phyloP scores from a whole-genome alignment of 1,140 invertebrate genomes.

The Lepidurus packardi region DNA sequence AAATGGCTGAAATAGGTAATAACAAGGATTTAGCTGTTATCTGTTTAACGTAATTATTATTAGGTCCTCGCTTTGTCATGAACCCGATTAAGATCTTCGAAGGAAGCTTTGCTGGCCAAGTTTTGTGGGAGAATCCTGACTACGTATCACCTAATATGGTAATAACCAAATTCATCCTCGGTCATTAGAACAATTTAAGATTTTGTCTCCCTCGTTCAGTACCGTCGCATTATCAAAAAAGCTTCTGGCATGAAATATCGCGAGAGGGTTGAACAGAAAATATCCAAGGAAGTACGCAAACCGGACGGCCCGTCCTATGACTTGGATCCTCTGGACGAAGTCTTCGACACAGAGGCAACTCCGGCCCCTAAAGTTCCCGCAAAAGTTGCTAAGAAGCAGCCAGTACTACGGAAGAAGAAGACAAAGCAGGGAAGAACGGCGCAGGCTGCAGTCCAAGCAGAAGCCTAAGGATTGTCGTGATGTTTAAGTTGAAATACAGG shows the following conservation, averaged over 20 bases:
- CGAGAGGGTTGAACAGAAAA: constrained; percentile 69
- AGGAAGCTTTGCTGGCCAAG: constrained; percentile 85
- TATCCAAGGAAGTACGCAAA: constrained; percentile 59
- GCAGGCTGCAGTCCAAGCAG: background rate
- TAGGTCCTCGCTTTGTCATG: constrained; percentile 86
- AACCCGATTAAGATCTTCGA: constrained; percentile 92
- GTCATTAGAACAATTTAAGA: constrained; percentile 24
- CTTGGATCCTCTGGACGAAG: constrained; percentile 55
- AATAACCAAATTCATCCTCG: constrained; percentile 37
- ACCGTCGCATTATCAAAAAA: constrained; percentile 61
- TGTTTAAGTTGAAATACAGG: constrained; percentile 3
- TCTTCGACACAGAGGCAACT: background rate
- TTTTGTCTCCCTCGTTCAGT: constrained; percentile 45
- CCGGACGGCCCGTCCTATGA: constrained; percentile 61
- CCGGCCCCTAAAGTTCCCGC: background rate
- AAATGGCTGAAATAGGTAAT: constrained; percentile 84
- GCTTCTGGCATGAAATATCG: constrained; percentile 69
- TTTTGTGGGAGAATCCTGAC: constrained; percentile 87
- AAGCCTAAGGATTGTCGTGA: background rate
- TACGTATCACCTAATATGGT: constrained; percentile 86
- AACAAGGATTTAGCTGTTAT: background rate
- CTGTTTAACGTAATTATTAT: constrained; percentile 35
- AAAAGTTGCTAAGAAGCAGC: background rate
- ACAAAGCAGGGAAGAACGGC: background rate
- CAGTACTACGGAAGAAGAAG: background rate